Evolutionary conservation across 2,888 invertebrate species (phyloP), one percentile per base, ranked within the genome.

Genomic region (Yponomeuta cagnagella): DNA sequence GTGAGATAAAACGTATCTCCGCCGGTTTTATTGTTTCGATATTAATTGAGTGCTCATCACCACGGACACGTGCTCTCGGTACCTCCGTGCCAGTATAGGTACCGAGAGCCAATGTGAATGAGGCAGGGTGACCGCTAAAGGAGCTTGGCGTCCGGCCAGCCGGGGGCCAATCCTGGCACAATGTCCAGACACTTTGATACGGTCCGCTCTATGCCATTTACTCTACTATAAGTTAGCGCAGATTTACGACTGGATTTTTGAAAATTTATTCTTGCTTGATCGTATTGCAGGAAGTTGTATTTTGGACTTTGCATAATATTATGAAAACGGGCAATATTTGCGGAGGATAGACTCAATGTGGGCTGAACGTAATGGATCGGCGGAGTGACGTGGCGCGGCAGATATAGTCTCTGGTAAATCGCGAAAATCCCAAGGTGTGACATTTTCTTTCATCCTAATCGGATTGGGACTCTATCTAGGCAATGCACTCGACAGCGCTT

Each of bases 121-220:
- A 76, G 75, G 79, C 77, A 78, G 77, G 76, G 76, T 73, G 78
- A 79, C 77, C 78, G 77, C 76, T 78, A 78, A 78, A 79, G 81
- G 78, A 79, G 79, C 73, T 81, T 90, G 90, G 90, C 88, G 64
- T 73, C 72, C 37, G 73, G 88, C 90, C 90, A 90, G 82, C 75
- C 80, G 84, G 82, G 83, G 84, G 81, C 82, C 81, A 83, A 85
- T 88, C 80, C 86, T 87, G 87, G 86, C 85, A 81, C 82, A 73
- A 77, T 82, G 78, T 84, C 86, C 82, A 85, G 83, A 82, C 83
- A 82, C 84, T 86, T 82, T 83, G 87, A 86, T 85, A 84, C 79
- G 76, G 79, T 78, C 77, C 76, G 81, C 77, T 82, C 82, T 86
- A 85, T 83, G 76, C 74, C 72, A 74, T 74, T 75, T 72, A 31